Conservation (phyloP, 2,888 invertebrate genomes). For the Cyrtodaria siliqua region DNA sequence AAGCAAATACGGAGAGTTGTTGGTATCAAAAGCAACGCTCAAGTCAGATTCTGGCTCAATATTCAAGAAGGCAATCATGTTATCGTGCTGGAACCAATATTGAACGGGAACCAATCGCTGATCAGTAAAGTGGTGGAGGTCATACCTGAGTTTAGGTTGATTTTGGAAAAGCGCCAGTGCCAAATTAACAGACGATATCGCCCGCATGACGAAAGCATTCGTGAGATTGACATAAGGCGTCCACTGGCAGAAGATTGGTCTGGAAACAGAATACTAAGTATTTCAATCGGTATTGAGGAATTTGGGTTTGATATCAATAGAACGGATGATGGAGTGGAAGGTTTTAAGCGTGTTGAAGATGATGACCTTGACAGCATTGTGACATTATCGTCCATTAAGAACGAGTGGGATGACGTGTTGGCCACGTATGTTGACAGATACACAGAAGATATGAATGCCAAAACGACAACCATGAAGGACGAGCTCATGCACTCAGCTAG, state of each 20-base stretch:
- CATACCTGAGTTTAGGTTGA: conserved; percentile 16
- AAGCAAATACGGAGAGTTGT: conserved; percentile 38
- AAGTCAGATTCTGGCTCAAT: conserved; percentile 44
- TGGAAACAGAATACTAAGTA: conserved; percentile 19
- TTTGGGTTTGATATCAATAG: conserved; percentile 16
- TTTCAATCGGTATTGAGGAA: conserved; percentile 32
- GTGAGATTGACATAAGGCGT: neutral
- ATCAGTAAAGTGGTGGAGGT: conserved; percentile 29
- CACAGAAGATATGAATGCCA: conserved; percentile 29
- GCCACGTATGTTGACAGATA: conserved; percentile 40
- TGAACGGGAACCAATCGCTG: conserved; percentile 18
- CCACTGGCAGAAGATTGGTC: conserved; percentile 25
- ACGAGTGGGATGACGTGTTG: conserved; percentile 50
- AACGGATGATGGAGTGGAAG: neutral
- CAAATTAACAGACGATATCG: neutral
- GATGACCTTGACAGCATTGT: conserved; percentile 48
- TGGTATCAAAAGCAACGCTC: conserved; percentile 11
- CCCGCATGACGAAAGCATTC: no score
- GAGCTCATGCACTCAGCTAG: conserved; percentile 38
- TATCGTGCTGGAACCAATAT: conserved; percentile 29
- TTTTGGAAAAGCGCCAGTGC: conserved; percentile 28
- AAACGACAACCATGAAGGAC: conserved; percentile 29
- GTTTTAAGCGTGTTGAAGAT: neutral
- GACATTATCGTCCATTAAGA: conserved; percentile 50
- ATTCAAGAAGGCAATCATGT: conserved; percentile 25